Conservation (phyloP, 2,797 vertebrate genomes). For the Rachycentron canadum region DNA sequence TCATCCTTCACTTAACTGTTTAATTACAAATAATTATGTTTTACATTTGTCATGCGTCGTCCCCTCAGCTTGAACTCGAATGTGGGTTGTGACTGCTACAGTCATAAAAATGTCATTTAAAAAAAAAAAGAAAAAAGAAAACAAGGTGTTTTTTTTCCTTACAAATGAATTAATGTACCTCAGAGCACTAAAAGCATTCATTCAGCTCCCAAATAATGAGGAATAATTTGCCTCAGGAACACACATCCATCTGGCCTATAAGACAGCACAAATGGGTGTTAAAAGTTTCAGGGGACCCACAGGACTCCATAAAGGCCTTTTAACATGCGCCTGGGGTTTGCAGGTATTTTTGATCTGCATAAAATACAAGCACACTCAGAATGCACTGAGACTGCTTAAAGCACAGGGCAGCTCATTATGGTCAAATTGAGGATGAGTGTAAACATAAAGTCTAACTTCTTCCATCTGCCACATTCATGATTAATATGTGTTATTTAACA, state of each 20-base stretch:
- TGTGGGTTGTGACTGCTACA: constrained; percentile 30
- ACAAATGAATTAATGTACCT: constrained; percentile 66
- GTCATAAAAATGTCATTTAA: constrained; percentile 18
- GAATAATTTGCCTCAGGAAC: constrained; percentile 65
- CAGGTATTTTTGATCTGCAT: constrained; percentile 54
- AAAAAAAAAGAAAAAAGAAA: not conserved
- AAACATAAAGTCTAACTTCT: not conserved
- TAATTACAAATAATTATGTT: constrained; percentile 60
- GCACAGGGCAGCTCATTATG: constrained; percentile 23
- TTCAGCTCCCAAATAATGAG: constrained; percentile 61
- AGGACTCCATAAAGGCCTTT: constrained; percentile 49
- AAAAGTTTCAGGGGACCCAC: constrained; percentile 42
- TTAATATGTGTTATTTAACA: constrained; percentile 9
- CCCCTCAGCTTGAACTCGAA: constrained; percentile 22
- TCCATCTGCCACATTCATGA: not conserved
- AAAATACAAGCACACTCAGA: constrained; percentile 28
- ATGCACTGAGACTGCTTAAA: constrained; percentile 15
- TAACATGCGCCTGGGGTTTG: constrained; percentile 36
- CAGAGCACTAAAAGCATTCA: constrained; percentile 72
- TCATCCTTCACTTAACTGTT: constrained; percentile 39
- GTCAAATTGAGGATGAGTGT: constrained; percentile 1
- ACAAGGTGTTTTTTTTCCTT: constrained; percentile 10
- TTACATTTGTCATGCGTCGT: constrained; percentile 43
- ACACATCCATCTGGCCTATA: constrained; percentile 54
- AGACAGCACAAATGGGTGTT: constrained; percentile 55